phyloP scores from a whole-genome alignment of 2,888 invertebrate genomes.

The Lypha dubia region DNA sequence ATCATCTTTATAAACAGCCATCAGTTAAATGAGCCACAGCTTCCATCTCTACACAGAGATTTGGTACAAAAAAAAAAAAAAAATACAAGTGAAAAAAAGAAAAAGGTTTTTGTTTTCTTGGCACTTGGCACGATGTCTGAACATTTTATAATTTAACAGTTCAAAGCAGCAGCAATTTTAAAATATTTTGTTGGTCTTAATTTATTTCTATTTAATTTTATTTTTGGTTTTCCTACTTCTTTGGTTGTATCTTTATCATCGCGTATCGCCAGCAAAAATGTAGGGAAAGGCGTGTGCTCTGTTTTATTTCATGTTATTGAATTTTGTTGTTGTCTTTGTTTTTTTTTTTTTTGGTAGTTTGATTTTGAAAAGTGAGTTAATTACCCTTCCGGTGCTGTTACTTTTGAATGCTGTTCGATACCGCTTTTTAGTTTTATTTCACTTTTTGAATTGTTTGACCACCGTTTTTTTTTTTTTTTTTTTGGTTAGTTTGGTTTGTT shows the following conservation, averaged over 20 bases:
- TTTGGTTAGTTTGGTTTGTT: too few species aligned
- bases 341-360: constrained; percentile 45
- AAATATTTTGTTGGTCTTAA: constrained; percentile 21
- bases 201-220: not conserved
- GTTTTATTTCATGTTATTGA: constrained; percentile 50
- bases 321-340: constrained; percentile 46
- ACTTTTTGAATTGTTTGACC: constrained; percentile 48
- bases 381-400: constrained; percentile 80
- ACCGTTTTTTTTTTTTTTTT: constrained; percentile 27
- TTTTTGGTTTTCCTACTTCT: not conserved
- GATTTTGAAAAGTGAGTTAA: constrained; percentile 79
- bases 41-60: not conserved
- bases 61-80: not conserved
- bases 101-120: constrained; percentile 32
- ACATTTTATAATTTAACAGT: constrained; percentile 45
- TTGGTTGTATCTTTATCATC: constrained; percentile 40
- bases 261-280: constrained; percentile 22
- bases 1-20: constrained; percentile 65
- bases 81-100: constrained; percentile 26
- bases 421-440: constrained; percentile 27
- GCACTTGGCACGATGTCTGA: constrained; percentile 9
- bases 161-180: constrained; percentile 34
- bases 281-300: constrained; percentile 71
- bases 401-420: constrained; percentile 43
- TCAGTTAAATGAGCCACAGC: constrained; percentile 22